phyloP scores from a whole-genome alignment of 2,113 vertebrate genomes.

The Pao palembangensis region DNA sequence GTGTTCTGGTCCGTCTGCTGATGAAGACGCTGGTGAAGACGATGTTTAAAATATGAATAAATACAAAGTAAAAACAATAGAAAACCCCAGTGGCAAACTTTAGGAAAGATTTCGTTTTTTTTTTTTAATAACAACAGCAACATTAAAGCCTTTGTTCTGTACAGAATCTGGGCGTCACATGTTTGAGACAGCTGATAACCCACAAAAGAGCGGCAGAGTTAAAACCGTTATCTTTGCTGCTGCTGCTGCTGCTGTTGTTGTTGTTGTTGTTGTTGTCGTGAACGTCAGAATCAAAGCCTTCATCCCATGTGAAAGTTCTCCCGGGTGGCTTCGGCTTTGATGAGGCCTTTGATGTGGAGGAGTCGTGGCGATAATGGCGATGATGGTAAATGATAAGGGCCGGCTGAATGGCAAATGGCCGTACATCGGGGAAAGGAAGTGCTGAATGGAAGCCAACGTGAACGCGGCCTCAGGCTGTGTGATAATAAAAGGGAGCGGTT shows the following conservation, averaged over 20 bases:
- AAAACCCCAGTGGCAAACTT: too few relatives aligned
- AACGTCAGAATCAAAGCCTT: constrained; percentile 50
- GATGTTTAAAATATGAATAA: too few relatives aligned
- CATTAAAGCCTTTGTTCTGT: constrained; percentile 8
- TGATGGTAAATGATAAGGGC: constrained; percentile 63
- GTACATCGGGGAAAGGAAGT: constrained; percentile 58
- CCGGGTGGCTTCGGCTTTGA: constrained; percentile 53
- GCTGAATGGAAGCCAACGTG: constrained; percentile 51
- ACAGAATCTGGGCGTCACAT: constrained; percentile 31
- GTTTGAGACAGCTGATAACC: constrained; percentile 43
- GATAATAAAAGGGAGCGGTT: constrained; percentile 46
- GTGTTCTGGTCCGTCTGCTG: too few relatives aligned
- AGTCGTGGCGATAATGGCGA: constrained; percentile 47
- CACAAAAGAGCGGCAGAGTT: constrained; percentile 40
- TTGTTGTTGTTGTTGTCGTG: constrained; percentile 41
- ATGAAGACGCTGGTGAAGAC: too few relatives aligned
- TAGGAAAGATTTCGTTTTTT: too few relatives aligned
- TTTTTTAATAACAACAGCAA: too few relatives aligned
- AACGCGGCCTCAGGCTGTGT: constrained; percentile 54
- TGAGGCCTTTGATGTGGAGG: constrained; percentile 61
- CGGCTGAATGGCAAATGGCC: constrained; percentile 53
- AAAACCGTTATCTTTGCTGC: constrained; percentile 50
- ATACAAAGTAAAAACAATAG: too few relatives aligned
- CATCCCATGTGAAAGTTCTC: constrained; percentile 58
- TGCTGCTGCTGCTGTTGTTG: too few relatives aligned